Conservation (phyloP, 2,888 invertebrate species). For the Synergus laeviventris region DNA sequence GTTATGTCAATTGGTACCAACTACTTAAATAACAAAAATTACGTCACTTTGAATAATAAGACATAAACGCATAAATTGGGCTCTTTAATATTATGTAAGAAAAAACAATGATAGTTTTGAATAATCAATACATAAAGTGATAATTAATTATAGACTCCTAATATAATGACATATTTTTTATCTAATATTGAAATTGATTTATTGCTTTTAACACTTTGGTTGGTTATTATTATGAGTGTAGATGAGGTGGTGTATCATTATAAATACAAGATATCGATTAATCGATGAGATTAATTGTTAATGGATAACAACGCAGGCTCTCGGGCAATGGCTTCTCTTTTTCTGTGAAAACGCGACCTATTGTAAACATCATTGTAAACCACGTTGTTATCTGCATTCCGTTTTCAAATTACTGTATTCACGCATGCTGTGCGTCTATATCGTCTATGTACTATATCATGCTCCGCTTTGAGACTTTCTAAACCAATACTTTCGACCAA, state of each 20-base stretch:
- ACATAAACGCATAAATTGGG: too few species aligned
- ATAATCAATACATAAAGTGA: background rate
- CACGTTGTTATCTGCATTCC: conserved; percentile 19
- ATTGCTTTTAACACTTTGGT: background rate
- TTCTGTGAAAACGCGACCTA: background rate
- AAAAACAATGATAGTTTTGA: background rate
- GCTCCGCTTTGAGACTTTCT: conserved; percentile 44
- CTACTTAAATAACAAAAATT: too few species aligned
- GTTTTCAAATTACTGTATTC: conserved; percentile 28
- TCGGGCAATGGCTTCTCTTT: background rate
- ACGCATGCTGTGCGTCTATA: conserved; percentile 20
- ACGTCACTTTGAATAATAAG: too few species aligned
- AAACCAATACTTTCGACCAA: conserved; percentile 25
- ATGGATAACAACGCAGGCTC: background rate
- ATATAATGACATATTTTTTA: background rate
- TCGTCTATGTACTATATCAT: conserved; percentile 6
- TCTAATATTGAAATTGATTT: background rate
- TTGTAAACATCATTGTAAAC: background rate
- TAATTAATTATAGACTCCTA: background rate
- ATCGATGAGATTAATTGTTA: background rate
- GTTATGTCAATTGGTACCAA: too few species aligned
- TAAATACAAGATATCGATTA: background rate
- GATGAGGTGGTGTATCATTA: background rate
- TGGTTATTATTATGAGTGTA: background rate
- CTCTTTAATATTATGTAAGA: too few species aligned